Evolutionary conservation across 2,113 vertebrate species (phyloP).

Genomic region (Mobula birostris): DNA sequence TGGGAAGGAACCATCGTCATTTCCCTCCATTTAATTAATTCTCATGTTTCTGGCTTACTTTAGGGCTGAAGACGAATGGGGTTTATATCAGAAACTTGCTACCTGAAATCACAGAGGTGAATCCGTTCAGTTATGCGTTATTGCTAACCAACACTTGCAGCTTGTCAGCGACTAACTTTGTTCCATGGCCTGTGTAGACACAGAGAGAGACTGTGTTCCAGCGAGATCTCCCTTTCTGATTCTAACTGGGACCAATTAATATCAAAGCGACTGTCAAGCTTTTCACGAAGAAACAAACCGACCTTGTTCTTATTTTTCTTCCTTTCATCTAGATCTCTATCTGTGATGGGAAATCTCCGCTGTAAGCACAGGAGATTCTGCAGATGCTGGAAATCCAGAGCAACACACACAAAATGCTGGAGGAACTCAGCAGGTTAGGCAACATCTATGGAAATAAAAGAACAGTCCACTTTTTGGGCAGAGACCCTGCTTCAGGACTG

Average conservation of each 20-base stretch:
- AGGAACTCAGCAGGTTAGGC: no score
- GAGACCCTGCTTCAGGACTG: no score
- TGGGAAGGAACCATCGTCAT: not conserved
- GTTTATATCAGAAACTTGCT: conserved; percentile 38
- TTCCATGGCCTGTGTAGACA: no score
- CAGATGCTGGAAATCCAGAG: no score
- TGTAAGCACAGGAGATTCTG: no score
- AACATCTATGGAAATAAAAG: no score
- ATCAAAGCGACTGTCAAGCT: not conserved
- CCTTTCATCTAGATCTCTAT: not conserved
- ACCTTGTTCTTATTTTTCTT: not conserved
- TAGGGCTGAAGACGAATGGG: conserved; percentile 36
- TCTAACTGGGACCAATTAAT: not conserved
- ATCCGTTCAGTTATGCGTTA: not conserved
- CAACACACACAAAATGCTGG: no score
- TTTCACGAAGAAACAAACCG: no score
- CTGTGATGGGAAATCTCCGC: not conserved
- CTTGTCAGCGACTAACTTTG: not conserved
- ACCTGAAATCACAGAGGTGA: conserved; percentile 35
- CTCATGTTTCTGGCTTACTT: not conserved
- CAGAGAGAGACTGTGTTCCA: not conserved
- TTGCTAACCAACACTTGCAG: no score
- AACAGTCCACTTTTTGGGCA: no score
- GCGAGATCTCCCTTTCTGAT: not conserved
- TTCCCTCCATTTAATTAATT: not conserved